These are phyloP conservation scores for Vanessa tameamea DNA, from an alignment of 1,140 invertebrate species.

Conservation along the genomic window DNA sequence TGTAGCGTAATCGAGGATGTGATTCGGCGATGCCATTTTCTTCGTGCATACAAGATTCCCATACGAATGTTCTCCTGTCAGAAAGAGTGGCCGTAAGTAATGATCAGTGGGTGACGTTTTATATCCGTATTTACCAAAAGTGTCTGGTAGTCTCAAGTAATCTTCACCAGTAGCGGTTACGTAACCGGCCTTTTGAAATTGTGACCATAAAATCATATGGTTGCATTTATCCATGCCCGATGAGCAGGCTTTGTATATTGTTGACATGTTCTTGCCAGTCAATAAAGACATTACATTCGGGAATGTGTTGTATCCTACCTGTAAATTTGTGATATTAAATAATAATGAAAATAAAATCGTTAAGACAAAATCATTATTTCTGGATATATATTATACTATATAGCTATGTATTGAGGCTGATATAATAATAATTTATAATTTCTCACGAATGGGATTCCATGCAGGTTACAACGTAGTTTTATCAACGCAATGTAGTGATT, in stretches of 20 bases:
- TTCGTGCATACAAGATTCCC: conserved; percentile 78
- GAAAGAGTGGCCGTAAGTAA: conserved; percentile 86
- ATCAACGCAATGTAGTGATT: no score
- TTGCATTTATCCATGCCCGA: conserved; percentile 78
- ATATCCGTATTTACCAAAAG: conserved; percentile 67
- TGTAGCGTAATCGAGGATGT: conserved; percentile 82
- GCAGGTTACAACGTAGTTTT: no score
- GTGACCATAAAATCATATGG: conserved; percentile 65
- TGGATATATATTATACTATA: no score
- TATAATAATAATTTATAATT: no score
- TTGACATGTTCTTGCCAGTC: conserved; percentile 82
- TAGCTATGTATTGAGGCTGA: no score
- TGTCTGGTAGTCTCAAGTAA: conserved; percentile 64
- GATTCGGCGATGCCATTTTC: conserved; percentile 81
- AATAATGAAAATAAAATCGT: not conserved
- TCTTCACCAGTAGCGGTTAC: conserved; percentile 77
- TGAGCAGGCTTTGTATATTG: conserved; percentile 77
- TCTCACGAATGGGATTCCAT: no score
- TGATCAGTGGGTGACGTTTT: conserved; percentile 85
- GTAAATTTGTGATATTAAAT: not conserved
- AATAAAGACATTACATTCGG: conserved; percentile 90
- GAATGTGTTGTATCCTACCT: conserved; percentile 90
- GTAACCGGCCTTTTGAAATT: conserved; percentile 68
- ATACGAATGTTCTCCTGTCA: conserved; percentile 78
- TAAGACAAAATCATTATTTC: no score